phyloP scores from a whole-genome alignment of 1,140 invertebrate genomes.

The Bombus pascuorum region DNA sequence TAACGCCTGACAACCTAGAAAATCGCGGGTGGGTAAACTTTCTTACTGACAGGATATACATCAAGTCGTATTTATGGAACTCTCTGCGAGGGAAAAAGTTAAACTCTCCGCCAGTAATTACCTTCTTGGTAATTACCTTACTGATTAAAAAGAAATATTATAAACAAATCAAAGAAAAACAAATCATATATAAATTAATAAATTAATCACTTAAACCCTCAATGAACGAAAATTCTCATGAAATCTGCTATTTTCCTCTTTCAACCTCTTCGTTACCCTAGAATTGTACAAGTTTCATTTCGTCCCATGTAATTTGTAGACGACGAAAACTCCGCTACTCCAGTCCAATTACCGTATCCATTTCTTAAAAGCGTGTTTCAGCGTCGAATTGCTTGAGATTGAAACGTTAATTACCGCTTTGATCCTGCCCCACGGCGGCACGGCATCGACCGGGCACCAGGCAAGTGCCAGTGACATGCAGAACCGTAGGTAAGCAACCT shows the following conservation, averaged over 20 bases:
- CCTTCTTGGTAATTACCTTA: neutral
- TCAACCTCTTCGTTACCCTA: neutral
- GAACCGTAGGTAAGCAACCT: constrained; percentile 58
- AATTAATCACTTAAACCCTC: neutral
- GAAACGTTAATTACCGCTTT: constrained; percentile 54
- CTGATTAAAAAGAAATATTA: neutral
- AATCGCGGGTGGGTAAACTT: constrained; percentile 55
- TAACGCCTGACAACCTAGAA: constrained; percentile 44
- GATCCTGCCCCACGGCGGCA: constrained; percentile 36
- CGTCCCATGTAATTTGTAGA: constrained; percentile 19
- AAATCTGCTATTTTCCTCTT: neutral
- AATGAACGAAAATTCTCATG: neutral
- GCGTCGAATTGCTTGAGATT: constrained; percentile 48
- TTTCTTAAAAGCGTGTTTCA: constrained; percentile 46
- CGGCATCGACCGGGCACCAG: constrained; percentile 40
- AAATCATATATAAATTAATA: neutral
- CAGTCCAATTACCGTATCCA: constrained; percentile 45
- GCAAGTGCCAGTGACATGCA: constrained; percentile 53
- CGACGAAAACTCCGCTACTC: constrained; percentile 24
- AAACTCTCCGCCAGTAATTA: neutral
- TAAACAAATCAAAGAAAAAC: no score
- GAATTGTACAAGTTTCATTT: neutral
- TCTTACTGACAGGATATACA: constrained; percentile 44
- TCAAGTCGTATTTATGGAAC: constrained; percentile 53
- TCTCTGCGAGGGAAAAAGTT: constrained; percentile 17